These are phyloP conservation scores for Campoplex capitator DNA, from an alignment of 2,888 invertebrate genomes.

Conservation along the genomic window DNA sequence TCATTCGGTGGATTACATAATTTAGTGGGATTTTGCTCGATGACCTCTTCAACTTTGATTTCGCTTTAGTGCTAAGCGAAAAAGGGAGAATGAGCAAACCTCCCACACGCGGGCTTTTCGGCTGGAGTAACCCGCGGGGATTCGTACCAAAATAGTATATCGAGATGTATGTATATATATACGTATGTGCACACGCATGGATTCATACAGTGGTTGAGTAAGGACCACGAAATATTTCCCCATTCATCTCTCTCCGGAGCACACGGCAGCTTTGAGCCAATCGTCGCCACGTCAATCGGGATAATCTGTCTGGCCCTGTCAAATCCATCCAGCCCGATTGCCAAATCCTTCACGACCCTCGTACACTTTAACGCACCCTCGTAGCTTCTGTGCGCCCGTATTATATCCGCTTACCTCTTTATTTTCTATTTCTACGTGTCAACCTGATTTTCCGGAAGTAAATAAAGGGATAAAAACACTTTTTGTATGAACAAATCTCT, in stretches of 20 bases:
- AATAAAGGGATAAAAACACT: slow-evolving; percentile 1
- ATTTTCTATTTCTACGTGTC: slow-evolving; percentile 18
- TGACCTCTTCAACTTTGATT: slow-evolving; percentile 33
- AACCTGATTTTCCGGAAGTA: slow-evolving; percentile 9
- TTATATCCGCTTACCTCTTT: slow-evolving; percentile 8
- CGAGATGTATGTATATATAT: neutral
- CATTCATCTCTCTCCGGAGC: slow-evolving; percentile 34
- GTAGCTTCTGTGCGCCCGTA: slow-evolving; percentile 10
- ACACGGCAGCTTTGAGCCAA: slow-evolving; percentile 60
- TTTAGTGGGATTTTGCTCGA: slow-evolving; percentile 36
- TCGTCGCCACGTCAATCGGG: slow-evolving; percentile 66
- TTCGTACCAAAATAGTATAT: slow-evolving; percentile 24
- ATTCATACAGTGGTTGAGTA: slow-evolving; percentile 22
- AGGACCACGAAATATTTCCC: slow-evolving; percentile 28
- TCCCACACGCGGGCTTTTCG: slow-evolving; percentile 34
- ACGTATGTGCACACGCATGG: slow-evolving; percentile 3
- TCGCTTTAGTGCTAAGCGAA: slow-evolving; percentile 5
- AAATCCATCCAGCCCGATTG: slow-evolving; percentile 62
- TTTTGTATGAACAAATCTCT: neutral
- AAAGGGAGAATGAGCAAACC: slow-evolving; percentile 6
- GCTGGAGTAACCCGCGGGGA: slow-evolving; percentile 21
- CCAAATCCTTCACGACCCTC: slow-evolving; percentile 64
- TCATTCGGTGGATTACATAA: slow-evolving; percentile 43
- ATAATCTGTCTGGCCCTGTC: slow-evolving; percentile 66
- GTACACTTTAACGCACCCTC: slow-evolving; percentile 12